Base-by-base conservation (phyloP, 1,140 invertebrate genomes). In the Drosophila sechellia region DNA sequence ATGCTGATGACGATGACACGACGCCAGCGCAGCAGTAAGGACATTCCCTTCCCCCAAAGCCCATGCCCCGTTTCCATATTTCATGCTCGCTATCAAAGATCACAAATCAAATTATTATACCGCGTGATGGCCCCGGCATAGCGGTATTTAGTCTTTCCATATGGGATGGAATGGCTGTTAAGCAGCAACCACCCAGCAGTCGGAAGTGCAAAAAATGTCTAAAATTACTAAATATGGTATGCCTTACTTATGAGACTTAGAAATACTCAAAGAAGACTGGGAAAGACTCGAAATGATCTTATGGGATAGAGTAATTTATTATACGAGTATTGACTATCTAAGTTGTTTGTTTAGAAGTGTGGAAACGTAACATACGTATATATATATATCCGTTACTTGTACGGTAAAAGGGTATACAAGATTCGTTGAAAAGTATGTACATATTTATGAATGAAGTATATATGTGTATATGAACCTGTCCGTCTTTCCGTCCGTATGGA, bases 71-170 rank as follows among this genome's bases (percentile, higher is more conserved):
- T 35, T 83, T 87, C 75, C 79, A 90, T 90, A 90, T 83, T 87
- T 90, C 81, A 91, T 89, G 63, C 81, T 69, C 66, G 78, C 86
- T 91, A 91, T 90, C 89, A 71, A 90, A 91, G 72, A 85, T 85
- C 89, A 91, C 89, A 91, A 91, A 91, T 91, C 89, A 90, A 90
- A 90, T 90, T 91, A 89, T 89, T 81, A 89, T 75, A 78, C 77
- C 78, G 79, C 91, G 80, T 90, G 80, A 90, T 81, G 74, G 79
- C 43, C 57, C 52, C 45, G 58, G 65, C 59, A 68, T 57, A 78
- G 31, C 60, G 45, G 50, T 31, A 65, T 50, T 56, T 35, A 42
- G 43, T 22, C 22, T 35, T 48, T 58, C 8, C 13, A 20, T 1
- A n/a, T 20, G 12, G 46, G 49, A 52, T 53, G 42, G 48, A 65